Percentiles rank a stretch among this genome's conserved stretches.
Conservation (phyloP, 2,888 invertebrate genomes). For the Ophion ventricosus region DNA sequence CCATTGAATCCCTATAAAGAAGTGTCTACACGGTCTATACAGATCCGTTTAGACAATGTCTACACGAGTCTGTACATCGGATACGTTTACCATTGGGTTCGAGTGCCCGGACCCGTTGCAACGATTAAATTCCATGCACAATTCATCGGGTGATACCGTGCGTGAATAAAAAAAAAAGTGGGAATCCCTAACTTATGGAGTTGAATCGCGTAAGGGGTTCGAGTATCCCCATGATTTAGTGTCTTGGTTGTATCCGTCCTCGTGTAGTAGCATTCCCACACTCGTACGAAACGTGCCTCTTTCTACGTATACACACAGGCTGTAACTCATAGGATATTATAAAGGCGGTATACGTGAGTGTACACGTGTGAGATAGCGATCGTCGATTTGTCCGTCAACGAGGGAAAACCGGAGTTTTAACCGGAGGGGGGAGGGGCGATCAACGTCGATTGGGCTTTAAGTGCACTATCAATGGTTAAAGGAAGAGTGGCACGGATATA, state of each 20-base stretch:
- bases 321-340: constrained; percentile 42
- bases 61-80: no score
- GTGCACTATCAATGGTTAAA: constrained; percentile 40
- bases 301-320: neutral
- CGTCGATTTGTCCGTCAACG: constrained; percentile 64
- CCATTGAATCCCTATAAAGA: no score
- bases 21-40: no score
- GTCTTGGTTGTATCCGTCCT: neutral
- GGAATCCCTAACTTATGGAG: neutral
- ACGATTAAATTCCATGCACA: constrained; percentile 24
- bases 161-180: neutral
- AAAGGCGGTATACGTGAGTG: constrained; percentile 1
- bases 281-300: constrained; percentile 17
- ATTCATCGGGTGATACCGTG: constrained; percentile 4
- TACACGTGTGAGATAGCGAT: constrained; percentile 45
- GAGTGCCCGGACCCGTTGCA: neutral
- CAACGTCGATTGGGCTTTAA: constrained; percentile 56
- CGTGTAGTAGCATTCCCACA: constrained; percentile 38
- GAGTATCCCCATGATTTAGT: neutral
- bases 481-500: constrained; percentile 29
- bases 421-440: constrained; percentile 47
- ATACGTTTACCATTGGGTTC: neutral
- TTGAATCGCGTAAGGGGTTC: neutral
- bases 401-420: constrained; percentile 56
- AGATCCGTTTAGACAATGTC: no score